Evolutionary conservation across 2,888 invertebrate genomes (phyloP), one percentile per base, ranked within the genome.

Genomic region (Patella depressa): DNA sequence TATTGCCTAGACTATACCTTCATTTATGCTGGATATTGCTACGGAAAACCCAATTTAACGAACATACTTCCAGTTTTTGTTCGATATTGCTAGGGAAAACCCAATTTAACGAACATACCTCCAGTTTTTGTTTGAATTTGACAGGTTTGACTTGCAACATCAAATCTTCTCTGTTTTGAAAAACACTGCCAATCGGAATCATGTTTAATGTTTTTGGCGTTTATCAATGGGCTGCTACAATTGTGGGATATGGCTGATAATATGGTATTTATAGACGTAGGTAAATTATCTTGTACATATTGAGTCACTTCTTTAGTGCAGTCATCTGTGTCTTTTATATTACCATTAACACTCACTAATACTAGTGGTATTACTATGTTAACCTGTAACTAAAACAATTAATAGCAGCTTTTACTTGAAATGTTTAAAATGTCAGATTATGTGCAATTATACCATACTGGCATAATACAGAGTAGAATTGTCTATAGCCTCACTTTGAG

Each of bases 351-450:
- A 57, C 78, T 80, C 55, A 78, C 53, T 34, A 80, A 65, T 53
- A 73, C 76, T 15, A 80, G 71, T 7, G 80, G 78, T 12, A 78
- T 74, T 14, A 65, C 55, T 45, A 80, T 65, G 53, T 69, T 69
- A 7, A 76, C 74, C 80, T 80, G 74, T 17, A 59, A 29, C 15
- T 17, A 72, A 72, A 72, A 29, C 17, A 45, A 45, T 45, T 45
- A 45, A 45, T 45, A 45, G 24, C 24, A 24, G 24, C 24, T 24
- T 24, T 24, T 24, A 24, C 24, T 24, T 24, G 24, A 24, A 24
- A 24, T 24, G 24, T 24, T 24, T 34, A 34, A 34, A 34, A 34
- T 4, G 4, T 34, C 34, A 34, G 45, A 34, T 34, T 34, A 34
- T 34, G 34, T 5, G 34, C 34, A 34, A 24, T 34, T 34, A 34